Evolutionary conservation across 2,888 invertebrate species (phyloP), one percentile per base, ranked within the genome.

Genomic region (Gasteruption jaculator): DNA sequence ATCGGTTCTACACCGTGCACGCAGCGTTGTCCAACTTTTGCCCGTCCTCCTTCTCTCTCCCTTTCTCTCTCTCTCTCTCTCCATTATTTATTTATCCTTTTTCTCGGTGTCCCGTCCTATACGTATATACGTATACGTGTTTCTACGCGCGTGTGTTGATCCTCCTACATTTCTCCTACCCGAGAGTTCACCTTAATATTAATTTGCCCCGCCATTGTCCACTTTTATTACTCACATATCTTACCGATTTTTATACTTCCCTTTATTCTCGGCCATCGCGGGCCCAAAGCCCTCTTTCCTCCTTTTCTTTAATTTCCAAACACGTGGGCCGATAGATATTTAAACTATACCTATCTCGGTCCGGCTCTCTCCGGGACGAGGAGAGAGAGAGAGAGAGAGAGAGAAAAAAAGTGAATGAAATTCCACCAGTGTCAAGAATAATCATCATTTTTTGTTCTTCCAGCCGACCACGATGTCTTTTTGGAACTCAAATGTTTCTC

Each of bases 191-290:
- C 57, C 62, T 63, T 58, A 54, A 68, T 68, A 68, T 68, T 68
- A 68, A 68, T 68, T 68, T 65, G 57, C 58, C 55, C 57, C 54
- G 53, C 57, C 57, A 68, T 68, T 67, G 65, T 68, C 63, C 66
- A 57, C 56, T 57, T 65, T 68, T 67, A 65, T 67, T 65, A 61
- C 63, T 56, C 54, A 55, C 64, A 64, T 66, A 66, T 65, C 65
- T 68, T 61, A 62, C 56, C 39, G 47, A 58, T 59, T 62, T 59
- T 58, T 57, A 54, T 43, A 53, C 51, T 58, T 57, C 53, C 52
- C 56, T 45, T 44, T 45, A 37, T 35, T 41, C 34, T 37, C 33
- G 37, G 36, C 29, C 30, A 38, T 39, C 26, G 15, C 33, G 26
- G 18, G 21, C 39, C 30, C 38, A 25, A 35, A 16, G 35, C 22